phyloP scores from a whole-genome alignment of 2,888 invertebrate species.

The Autographa pulchrina region DNA sequence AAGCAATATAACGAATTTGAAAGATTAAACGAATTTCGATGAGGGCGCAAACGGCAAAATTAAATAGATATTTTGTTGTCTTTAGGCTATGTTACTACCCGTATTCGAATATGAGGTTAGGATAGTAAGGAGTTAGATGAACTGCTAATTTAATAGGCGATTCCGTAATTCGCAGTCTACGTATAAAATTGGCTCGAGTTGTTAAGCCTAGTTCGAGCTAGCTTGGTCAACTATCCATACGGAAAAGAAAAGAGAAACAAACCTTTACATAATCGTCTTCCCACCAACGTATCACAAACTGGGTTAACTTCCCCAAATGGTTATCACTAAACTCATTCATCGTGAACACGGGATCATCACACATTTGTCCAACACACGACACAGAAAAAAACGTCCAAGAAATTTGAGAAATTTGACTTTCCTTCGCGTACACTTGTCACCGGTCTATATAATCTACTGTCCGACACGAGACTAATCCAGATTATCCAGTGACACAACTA shows the following conservation, averaged over 20 bases:
- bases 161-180: too few species aligned
- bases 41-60: too few species aligned
- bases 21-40: too few species aligned
- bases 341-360: slow-evolving; percentile 29
- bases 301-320: slow-evolving; percentile 73
- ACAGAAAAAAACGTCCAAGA: slow-evolving; percentile 9
- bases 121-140: too few species aligned
- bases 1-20: too few species aligned
- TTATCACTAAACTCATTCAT: slow-evolving; percentile 70
- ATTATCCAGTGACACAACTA: slow-evolving; percentile 70
- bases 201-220: too few species aligned
- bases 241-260: slow-evolving; percentile 37
- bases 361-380: slow-evolving; percentile 10
- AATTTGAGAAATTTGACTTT: not conserved
- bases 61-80: too few species aligned
- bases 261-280: slow-evolving; percentile 79
- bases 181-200: too few species aligned
- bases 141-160: too few species aligned
- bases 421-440: slow-evolving; percentile 25
- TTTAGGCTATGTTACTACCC: too few species aligned
- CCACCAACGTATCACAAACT: slow-evolving; percentile 83
- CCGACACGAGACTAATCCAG: slow-evolving; percentile 67
- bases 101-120: too few species aligned
- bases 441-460: slow-evolving; percentile 61
- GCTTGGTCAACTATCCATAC: not conserved